Evolutionary conservation across 1,140 invertebrate species (phyloP).

Genomic region (Vanessa atalanta): DNA sequence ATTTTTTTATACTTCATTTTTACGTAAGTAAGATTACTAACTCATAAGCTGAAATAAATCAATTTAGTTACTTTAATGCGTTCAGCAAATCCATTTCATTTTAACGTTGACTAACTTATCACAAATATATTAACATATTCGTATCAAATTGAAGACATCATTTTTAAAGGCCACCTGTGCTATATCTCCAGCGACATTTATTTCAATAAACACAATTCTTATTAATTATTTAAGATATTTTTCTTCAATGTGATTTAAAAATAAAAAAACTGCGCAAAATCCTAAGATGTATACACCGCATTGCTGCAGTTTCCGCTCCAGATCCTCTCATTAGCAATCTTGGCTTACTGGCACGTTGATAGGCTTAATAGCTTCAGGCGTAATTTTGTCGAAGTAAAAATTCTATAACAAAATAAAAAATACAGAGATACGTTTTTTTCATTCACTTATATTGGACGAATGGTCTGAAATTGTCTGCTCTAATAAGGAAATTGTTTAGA

Average conservation of each 20-base stretch:
- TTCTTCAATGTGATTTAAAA: neutral
- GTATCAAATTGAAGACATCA: too few species aligned
- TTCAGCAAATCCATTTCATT: too few species aligned
- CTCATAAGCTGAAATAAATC: too few species aligned
- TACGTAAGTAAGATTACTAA: too few species aligned
- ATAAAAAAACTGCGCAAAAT: neutral
- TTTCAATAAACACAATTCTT: too few species aligned
- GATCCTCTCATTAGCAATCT: conserved; percentile 19
- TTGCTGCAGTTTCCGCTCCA: conserved; percentile 20
- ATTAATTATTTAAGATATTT: neutral
- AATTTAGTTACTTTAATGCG: too few species aligned
- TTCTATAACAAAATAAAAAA: conserved; percentile 2
- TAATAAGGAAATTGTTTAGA: too few species aligned
- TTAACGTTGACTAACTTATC: too few species aligned
- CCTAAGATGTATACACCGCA: conserved; percentile 10
- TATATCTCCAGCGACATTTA: too few species aligned
- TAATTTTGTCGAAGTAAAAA: neutral
- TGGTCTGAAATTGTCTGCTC: neutral
- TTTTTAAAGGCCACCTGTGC: too few species aligned
- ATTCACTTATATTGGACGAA: neutral
- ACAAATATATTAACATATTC: too few species aligned
- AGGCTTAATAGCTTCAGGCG: conserved; percentile 11
- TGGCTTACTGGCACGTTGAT: conserved; percentile 6
- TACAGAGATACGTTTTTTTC: neutral
- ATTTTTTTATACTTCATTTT: too few species aligned